phyloP scores from a whole-genome alignment of 2,888 invertebrate species.

The Diplolepis rosae region DNA sequence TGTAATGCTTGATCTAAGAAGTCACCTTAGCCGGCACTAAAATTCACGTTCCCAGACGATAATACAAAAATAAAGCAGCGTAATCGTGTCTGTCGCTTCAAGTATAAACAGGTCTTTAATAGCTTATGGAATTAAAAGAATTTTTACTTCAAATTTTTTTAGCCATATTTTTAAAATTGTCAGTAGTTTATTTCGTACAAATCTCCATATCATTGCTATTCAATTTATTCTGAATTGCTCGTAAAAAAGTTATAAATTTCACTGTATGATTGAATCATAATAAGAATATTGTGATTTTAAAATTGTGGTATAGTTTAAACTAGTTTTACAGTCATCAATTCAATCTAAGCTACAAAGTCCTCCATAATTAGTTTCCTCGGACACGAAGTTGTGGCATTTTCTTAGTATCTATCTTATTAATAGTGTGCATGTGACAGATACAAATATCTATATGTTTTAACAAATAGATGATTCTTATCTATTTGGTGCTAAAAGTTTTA shows the following conservation, averaged over 20 bases:
- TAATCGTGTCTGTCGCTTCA: conserved; percentile 2
- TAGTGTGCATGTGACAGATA: no score
- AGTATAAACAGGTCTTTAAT: conserved; percentile 15
- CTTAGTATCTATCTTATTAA: no score
- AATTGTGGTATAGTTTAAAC: background rate
- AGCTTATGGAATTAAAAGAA: conserved; percentile 1
- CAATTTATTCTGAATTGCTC: no score
- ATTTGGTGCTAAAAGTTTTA: background rate
- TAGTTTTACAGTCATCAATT: background rate
- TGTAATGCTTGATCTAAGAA: background rate
- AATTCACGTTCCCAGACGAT: conserved; percentile 4
- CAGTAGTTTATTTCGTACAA: no score
- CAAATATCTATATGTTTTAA: conserved; percentile 3
- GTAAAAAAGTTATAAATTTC: no score
- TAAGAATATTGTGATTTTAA: no score
- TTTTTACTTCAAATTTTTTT: background rate
- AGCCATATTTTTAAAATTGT: no score
- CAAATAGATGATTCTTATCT: background rate
- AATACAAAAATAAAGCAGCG: conserved; percentile 18
- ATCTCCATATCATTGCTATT: no score
- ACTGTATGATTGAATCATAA: no score
- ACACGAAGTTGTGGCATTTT: conserved; percentile 17
- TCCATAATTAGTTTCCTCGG: conserved; percentile 11
- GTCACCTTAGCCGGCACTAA: background rate
- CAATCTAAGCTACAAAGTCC: conserved; percentile 17